phyloP scores from a whole-genome alignment of 2,797 vertebrate species.

The Alcedo atthis region DNA sequence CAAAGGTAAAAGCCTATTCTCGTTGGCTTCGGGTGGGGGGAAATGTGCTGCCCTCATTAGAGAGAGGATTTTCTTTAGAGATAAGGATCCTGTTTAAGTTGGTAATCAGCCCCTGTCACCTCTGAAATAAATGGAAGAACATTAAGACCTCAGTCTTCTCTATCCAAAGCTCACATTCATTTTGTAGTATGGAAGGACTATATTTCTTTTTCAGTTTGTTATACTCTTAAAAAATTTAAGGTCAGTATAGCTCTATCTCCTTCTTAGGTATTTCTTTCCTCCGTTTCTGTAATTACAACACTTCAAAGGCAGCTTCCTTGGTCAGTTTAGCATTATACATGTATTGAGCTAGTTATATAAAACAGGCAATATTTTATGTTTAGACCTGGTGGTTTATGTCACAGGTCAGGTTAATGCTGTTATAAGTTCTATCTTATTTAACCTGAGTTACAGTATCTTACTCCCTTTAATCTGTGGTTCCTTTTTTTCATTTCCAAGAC shows the following conservation, averaged over 20 bases:
- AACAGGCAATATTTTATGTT: neutral
- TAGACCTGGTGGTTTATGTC: neutral
- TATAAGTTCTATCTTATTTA: neutral
- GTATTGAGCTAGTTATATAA: neutral
- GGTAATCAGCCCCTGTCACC: neutral
- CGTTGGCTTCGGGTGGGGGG: neutral
- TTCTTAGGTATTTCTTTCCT: neutral
- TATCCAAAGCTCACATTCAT: neutral
- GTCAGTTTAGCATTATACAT: neutral
- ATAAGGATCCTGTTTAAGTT: neutral
- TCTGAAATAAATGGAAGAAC: slow-evolving; percentile 25
- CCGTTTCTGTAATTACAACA: neutral
- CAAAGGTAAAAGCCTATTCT: neutral
- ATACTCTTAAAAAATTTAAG: neutral
- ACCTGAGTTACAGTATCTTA: neutral
- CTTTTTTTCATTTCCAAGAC: neutral
- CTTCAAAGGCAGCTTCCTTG: neutral
- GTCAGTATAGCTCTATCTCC: neutral
- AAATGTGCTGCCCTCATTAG: slow-evolving; percentile 29
- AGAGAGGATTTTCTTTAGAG: slow-evolving; percentile 7
- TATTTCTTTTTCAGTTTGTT: slow-evolving; percentile 1
- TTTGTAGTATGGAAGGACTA: neutral
- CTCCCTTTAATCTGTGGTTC: slow-evolving; percentile 4
- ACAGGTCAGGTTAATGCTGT: neutral
- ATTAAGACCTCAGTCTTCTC: neutral